These are phyloP conservation scores for Amphibalanus amphitrite DNA, from an alignment of 1,140 invertebrate species.

Conservation along the genomic window DNA sequence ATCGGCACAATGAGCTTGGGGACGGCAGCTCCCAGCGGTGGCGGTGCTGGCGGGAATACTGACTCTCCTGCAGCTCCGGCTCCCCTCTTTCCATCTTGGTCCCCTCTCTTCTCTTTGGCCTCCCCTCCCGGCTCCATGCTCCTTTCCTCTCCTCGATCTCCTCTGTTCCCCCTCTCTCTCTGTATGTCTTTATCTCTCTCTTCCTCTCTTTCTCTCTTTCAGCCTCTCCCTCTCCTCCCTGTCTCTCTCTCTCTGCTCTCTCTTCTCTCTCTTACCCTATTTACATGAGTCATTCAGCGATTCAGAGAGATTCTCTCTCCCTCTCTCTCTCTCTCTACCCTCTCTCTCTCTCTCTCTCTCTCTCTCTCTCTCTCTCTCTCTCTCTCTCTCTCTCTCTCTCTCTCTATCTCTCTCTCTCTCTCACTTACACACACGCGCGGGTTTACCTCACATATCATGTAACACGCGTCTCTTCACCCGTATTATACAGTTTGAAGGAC, in stretches of 20 bases:
- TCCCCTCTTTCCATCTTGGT: slow-evolving; percentile 8
- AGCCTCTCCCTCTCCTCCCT: not conserved
- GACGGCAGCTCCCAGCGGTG: not conserved
- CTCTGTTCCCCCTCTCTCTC: slow-evolving; percentile 11
- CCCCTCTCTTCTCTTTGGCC: slow-evolving; percentile 4
- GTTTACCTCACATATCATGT: no score
- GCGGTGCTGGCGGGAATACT: no score
- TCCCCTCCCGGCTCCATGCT: slow-evolving; percentile 7
- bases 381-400: slow-evolving; percentile 8
- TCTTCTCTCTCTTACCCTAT: slow-evolving; percentile 12
- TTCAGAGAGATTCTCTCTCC: slow-evolving; percentile 17
- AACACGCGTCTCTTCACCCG: no score
- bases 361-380: slow-evolving; percentile 8
- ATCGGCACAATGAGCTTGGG: not conserved
- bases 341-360: slow-evolving; percentile 7
- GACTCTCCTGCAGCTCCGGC: not conserved
- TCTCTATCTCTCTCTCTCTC: not conserved
- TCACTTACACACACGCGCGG: not conserved
- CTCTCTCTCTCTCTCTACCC: slow-evolving; percentile 15
- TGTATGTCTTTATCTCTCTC: not conserved
- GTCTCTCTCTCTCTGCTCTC: slow-evolving; percentile 11
- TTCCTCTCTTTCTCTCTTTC: slow-evolving; percentile 4
- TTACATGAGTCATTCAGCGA: no score
- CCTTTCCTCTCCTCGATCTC: slow-evolving; percentile 9
- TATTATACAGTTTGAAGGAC: no score